These are phyloP conservation scores for Strigops habroptila DNA, from an alignment of 2,113 vertebrate genomes.

Conservation along the genomic window DNA sequence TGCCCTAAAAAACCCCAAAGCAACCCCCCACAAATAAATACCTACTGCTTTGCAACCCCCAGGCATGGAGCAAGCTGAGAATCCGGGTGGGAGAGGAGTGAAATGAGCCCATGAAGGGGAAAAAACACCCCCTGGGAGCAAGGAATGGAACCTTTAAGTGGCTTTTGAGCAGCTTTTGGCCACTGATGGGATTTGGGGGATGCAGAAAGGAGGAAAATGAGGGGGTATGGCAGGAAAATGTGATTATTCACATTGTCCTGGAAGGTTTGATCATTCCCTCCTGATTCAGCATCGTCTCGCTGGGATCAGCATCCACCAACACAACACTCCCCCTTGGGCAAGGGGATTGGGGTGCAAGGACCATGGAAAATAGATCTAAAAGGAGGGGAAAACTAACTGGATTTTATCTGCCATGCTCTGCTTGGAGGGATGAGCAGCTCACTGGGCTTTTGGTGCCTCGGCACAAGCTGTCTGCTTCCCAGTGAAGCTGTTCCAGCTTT, in stretches of 20 bases:
- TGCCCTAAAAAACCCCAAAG: rapidly evolving
- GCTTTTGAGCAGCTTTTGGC: neutral
- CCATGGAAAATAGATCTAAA: neutral
- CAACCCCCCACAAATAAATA: neutral
- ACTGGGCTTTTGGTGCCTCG: neutral
- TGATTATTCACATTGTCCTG: neutral
- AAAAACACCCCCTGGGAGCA: rapidly evolving
- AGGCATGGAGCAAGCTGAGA: neutral
- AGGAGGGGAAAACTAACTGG: neutral
- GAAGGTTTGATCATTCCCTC: neutral
- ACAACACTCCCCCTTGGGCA: neutral
- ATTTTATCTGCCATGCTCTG: neutral
- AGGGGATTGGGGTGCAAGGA: neutral
- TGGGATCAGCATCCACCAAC: neutral
- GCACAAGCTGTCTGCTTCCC: neutral
- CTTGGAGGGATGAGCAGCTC: neutral
- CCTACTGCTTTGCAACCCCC: neutral
- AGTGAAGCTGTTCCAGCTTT: slow-evolving; percentile 56
- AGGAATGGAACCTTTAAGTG: neutral
- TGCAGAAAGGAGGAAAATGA: neutral
- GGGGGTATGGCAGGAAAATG: neutral
- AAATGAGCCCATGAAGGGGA: neutral
- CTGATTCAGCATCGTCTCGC: neutral
- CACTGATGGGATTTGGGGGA: neutral
- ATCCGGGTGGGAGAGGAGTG: neutral